Percentiles rank a stretch among this genome's conserved stretches.
These are phyloP conservation scores for Caenorhabditis sulstoni DNA, from an alignment of 2,888 invertebrate genomes.

Conservation along the genomic window DNA sequence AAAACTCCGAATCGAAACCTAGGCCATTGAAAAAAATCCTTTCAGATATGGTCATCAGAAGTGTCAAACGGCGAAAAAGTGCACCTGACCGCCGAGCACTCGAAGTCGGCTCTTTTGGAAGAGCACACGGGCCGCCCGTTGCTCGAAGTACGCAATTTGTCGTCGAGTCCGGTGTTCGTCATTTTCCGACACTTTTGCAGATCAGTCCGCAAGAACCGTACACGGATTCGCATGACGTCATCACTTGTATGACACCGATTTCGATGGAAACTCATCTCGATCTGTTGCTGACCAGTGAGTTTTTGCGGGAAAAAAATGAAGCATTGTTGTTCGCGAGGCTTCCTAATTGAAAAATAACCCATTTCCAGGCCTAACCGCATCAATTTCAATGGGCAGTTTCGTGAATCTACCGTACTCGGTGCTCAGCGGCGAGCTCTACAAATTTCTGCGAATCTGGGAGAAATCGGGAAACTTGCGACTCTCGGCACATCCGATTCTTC, in stretches of 20 bases:
- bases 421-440: slow-evolving; percentile 34
- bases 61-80: slow-evolving; percentile 13
- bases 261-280: slow-evolving; percentile 13
- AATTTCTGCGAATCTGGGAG: slow-evolving; percentile 33
- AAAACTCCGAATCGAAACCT: too few species aligned
- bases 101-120: slow-evolving; percentile 15
- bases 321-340: background rate
- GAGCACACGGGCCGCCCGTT: slow-evolving; percentile 28
- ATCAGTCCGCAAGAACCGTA: slow-evolving; percentile 39
- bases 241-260: slow-evolving; percentile 43
- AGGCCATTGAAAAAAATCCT: too few species aligned
- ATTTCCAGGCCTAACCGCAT: slow-evolving; percentile 35
- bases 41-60: slow-evolving; percentile 33
- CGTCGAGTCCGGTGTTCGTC: background rate
- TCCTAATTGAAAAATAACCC: too few species aligned
- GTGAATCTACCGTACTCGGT: slow-evolving; percentile 38
- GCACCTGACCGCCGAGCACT: slow-evolving; percentile 28
- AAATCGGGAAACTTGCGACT: slow-evolving; percentile 30
- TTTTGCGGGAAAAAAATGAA: background rate
- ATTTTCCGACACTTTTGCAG: slow-evolving; percentile 7
- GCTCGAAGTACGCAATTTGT: slow-evolving; percentile 18
- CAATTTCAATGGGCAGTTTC: slow-evolving; percentile 51
- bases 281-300: slow-evolving; percentile 27
- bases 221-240: slow-evolving; percentile 29
- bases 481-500: slow-evolving; percentile 27